Evolutionary conservation across 2,888 invertebrate genomes (phyloP).

Genomic region (Catocala fraxini): DNA sequence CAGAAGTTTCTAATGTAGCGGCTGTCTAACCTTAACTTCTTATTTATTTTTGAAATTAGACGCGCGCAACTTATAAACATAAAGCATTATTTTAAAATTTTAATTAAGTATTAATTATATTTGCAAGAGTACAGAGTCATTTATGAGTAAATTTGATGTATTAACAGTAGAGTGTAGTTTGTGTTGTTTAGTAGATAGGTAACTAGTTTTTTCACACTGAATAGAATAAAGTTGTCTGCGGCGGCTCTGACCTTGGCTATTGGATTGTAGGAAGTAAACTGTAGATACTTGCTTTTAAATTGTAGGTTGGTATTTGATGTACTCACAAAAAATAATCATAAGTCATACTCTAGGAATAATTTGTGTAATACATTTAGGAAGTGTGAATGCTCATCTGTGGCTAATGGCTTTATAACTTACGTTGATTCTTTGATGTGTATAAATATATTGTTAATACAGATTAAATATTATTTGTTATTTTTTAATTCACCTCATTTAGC

Average conservation of each 20-base stretch:
- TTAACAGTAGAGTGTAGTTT: constrained; percentile 29
- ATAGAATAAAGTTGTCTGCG: constrained; percentile 83
- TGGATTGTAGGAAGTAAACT: constrained; percentile 87
- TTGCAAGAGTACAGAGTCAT: constrained; percentile 7
- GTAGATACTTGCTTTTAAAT: constrained; percentile 86
- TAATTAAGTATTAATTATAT: constrained; percentile 13
- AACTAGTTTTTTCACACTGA: constrained; percentile 78
- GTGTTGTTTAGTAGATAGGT: constrained; percentile 65
- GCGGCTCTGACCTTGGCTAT: constrained; percentile 84
- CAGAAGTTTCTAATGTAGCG: constrained; percentile 29
- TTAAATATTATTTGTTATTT: background rate
- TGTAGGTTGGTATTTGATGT: constrained; percentile 86
- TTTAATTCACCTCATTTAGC: too few species aligned
- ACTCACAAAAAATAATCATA: constrained; percentile 82
- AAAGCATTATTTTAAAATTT: constrained; percentile 31
- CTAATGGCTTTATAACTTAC: constrained; percentile 6
- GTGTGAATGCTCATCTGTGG: constrained; percentile 31
- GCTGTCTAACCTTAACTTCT: constrained; percentile 73
- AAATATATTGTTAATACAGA: background rate
- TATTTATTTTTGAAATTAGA: constrained; percentile 72
- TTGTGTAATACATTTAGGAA: constrained; percentile 50
- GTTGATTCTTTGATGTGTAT: background rate
- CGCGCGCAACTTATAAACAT: constrained; percentile 82
- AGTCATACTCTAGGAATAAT: constrained; percentile 61
- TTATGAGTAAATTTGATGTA: constrained; percentile 21